Conservation (phyloP, 2,888 invertebrate genomes). For the Lamproptera curius region DNA sequence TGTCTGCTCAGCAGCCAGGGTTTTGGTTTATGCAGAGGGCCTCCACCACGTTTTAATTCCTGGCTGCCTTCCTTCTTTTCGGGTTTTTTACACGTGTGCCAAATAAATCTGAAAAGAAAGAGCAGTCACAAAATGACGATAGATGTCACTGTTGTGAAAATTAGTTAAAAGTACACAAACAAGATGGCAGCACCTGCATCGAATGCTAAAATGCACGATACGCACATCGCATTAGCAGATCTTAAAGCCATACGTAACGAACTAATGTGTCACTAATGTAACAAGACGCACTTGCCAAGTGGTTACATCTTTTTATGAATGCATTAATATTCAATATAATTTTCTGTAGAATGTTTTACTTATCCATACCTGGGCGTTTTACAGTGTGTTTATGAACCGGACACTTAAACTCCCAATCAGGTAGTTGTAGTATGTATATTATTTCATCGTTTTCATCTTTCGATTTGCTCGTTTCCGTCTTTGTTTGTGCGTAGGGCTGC, state of each 20-base stretch:
- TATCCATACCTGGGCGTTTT: conserved; percentile 53
- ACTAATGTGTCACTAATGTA: no score
- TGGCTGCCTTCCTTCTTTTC: conserved; percentile 30
- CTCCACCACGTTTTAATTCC: conserved; percentile 50
- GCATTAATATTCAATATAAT: no score
- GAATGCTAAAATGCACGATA: no score
- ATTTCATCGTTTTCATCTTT: conserved; percentile 58
- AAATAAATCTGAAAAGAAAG: conserved; percentile 53
- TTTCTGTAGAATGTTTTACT: no score
- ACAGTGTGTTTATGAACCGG: conserved; percentile 57
- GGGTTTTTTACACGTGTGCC: conserved; percentile 65
- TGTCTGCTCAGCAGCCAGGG: conserved; percentile 68
- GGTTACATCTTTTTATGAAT: no score
- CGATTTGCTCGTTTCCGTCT: conserved; percentile 43
- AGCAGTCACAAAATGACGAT: background rate
- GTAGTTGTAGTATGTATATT: conserved; percentile 64
- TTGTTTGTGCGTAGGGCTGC: conserved; percentile 54
- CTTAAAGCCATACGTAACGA: no score
- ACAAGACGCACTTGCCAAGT: no score
- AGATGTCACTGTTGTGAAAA: conserved; percentile 1
- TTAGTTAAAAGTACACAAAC: no score
- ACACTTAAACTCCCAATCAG: conserved; percentile 62
- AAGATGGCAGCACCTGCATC: no score
- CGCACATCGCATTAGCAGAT: no score
- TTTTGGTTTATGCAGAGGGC: conserved; percentile 61